Percentiles rank a stretch among this genome's conserved stretches.
Evolutionary conservation across 2,797 vertebrate genomes (phyloP).

Genomic region (Sus cebifrons): DNA sequence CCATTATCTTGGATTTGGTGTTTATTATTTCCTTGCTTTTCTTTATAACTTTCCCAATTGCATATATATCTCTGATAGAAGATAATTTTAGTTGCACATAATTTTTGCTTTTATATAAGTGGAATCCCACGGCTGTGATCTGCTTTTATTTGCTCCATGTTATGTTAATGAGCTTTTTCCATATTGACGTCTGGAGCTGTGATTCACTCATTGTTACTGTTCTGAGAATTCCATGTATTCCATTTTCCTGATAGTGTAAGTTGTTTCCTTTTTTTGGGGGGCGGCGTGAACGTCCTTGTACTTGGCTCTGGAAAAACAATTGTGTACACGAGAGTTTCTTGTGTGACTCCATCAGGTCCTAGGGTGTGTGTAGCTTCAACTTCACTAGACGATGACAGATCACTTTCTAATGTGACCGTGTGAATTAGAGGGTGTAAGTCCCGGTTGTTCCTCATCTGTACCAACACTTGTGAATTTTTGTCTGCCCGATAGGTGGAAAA

Average conservation of each 20-base stretch:
- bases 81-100: neutral
- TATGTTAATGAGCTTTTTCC: neutral
- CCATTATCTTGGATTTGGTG: neutral
- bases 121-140: neutral
- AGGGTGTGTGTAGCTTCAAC: neutral
- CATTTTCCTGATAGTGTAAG: neutral
- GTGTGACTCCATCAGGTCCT: neutral
- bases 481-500: neutral
- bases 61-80: neutral
- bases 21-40: slow-evolving; percentile 44
- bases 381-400: neutral
- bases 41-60: neutral
- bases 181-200: neutral
- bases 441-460: neutral
- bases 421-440: neutral
- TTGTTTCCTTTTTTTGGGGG: neutral
- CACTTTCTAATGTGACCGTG: neutral
- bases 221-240: neutral
- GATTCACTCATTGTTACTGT: slow-evolving; percentile 1
- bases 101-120: slow-evolving; percentile 31
- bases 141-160: slow-evolving; percentile 10
- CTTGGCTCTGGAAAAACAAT: neutral
- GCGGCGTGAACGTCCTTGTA: neutral
- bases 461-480: neutral
- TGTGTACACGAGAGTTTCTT: neutral